Evolutionary conservation across 2,888 invertebrate species (phyloP).

Genomic region (Neocrepidodera transversa): DNA sequence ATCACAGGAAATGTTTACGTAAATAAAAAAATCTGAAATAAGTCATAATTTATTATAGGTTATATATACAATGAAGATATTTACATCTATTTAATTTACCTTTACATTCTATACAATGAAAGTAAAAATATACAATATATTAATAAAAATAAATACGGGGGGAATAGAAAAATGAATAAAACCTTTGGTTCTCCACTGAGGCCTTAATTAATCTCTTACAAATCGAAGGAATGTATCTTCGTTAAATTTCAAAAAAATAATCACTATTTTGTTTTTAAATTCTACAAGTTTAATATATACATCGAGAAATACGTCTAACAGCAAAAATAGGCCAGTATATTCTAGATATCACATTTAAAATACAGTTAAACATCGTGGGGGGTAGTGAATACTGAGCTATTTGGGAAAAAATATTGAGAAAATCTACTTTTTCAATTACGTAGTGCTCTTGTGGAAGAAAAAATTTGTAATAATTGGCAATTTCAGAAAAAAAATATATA

Average conservation of each 20-base stretch:
- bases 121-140: constrained; percentile 31
- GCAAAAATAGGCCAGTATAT: constrained; percentile 41
- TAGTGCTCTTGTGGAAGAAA: background rate
- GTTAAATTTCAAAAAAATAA: constrained; percentile 15
- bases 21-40: constrained; percentile 15
- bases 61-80: constrained; percentile 23
- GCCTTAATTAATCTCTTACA: constrained; percentile 28
- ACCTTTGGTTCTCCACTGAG: constrained; percentile 38
- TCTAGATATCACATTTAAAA: constrained; percentile 46
- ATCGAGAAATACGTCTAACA: constrained; percentile 21
- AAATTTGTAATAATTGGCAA: background rate
- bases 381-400: constrained; percentile 13
- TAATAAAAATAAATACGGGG: constrained; percentile 36
- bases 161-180: constrained; percentile 32
- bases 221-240: constrained; percentile 13
- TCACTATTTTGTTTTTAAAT: constrained; percentile 12
- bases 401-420: background rate
- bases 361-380: constrained; percentile 19
- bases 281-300: constrained; percentile 18
- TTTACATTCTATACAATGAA: constrained; percentile 34
- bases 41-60: constrained; percentile 26
- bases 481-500: too few species aligned
- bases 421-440: background rate
- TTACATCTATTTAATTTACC: constrained; percentile 26
- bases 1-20: too few species aligned